phyloP scores from a whole-genome alignment of 1,140 invertebrate genomes.

The Meloidogyne chitwoodi region DNA sequence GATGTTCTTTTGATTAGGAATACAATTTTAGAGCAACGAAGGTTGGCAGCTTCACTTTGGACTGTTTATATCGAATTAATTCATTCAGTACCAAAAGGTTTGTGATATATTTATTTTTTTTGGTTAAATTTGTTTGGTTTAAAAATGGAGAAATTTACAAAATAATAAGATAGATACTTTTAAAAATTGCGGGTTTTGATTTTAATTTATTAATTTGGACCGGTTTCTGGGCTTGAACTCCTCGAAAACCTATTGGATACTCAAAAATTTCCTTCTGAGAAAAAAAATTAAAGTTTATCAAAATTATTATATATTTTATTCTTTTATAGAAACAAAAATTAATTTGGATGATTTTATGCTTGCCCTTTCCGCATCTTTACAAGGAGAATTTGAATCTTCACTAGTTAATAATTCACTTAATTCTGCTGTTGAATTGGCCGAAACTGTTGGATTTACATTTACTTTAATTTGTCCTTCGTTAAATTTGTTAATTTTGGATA shows the following conservation, averaged over 20 bases:
- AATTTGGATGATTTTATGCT: neutral
- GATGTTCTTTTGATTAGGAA: conserved; percentile 12
- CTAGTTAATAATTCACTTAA: neutral
- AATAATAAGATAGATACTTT: no score
- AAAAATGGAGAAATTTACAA: no score
- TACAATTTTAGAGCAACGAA: conserved; percentile 2
- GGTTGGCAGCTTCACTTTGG: conserved; percentile 10
- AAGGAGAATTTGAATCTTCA: neutral
- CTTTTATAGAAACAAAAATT: neutral
- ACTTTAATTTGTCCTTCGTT: neutral
- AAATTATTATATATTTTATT: no score
- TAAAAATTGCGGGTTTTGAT: no score
- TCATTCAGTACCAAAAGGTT: neutral
- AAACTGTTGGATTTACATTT: conserved; percentile 2
- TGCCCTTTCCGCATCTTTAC: neutral
- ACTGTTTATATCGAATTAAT: conserved; percentile 1
- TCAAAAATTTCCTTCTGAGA: neutral
- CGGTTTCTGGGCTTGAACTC: no score
- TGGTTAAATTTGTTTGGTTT: neutral
- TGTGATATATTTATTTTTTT: neutral
- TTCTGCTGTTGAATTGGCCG: neutral
- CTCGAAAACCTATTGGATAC: no score
- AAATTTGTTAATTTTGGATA: neutral
- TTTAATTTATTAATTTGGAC: no score
- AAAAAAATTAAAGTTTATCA: neutral